Conservation (phyloP, 2,797 vertebrate species). For the Micrastur ruficollis region DNA sequence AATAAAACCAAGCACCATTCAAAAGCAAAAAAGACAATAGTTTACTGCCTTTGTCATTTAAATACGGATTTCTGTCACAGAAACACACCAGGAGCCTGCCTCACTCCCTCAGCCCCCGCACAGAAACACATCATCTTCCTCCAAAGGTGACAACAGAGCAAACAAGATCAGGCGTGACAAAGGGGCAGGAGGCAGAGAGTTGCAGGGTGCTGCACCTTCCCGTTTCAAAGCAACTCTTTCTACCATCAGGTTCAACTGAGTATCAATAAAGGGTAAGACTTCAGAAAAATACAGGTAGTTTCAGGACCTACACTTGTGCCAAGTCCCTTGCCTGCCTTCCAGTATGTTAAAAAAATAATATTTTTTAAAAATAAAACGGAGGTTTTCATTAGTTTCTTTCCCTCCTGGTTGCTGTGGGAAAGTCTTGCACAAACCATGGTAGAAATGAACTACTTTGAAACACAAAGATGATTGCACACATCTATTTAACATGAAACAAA, state of each 20-base stretch:
- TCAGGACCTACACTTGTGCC: neutral
- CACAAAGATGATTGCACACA: neutral
- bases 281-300: neutral
- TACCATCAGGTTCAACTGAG: neutral
- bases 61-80: neutral
- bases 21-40: neutral
- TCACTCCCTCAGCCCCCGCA: neutral
- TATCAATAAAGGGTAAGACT: neutral
- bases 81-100: neutral
- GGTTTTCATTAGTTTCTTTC: neutral
- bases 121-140: neutral
- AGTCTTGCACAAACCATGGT: neutral
- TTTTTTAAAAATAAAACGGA: too few relatives aligned
- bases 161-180: neutral
- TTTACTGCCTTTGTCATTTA: neutral
- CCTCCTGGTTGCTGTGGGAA: neutral
- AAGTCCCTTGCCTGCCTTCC: neutral
- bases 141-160: neutral
- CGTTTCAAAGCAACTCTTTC: neutral
- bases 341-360: neutral
- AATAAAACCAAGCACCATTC: neutral
- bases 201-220: neutral
- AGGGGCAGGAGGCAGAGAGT: neutral
- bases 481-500: neutral
- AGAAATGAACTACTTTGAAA: neutral